Conservation (phyloP, 2,888 invertebrate genomes). For the Rhogogaster chlorosoma region DNA sequence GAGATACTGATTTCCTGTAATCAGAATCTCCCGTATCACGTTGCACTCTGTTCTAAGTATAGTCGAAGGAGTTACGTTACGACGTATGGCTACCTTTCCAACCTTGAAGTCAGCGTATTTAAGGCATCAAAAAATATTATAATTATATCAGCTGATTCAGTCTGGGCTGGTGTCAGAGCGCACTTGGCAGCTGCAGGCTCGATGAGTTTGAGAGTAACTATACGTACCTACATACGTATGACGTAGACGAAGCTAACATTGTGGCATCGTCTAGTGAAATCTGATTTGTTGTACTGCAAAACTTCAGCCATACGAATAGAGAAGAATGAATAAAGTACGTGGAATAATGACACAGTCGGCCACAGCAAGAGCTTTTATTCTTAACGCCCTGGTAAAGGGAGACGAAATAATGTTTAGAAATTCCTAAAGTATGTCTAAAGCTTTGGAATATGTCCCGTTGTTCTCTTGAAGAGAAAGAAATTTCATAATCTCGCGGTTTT, state of each 20-base stretch:
- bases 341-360: neutral
- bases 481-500: neutral
- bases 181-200: conserved; percentile 19
- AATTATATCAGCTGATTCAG: conserved; percentile 38
- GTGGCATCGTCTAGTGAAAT: neutral
- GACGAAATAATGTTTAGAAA: neutral
- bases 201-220: neutral
- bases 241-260: neutral
- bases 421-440: neutral
- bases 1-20: conserved; percentile 39
- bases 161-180: neutral
- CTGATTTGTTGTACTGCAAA: neutral
- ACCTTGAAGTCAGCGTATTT: neutral
- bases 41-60: conserved; percentile 9
- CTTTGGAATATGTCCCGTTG: neutral
- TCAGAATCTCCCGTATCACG: conserved; percentile 28
- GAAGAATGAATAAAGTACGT: neutral
- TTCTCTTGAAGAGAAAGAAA: neutral
- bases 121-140: neutral
- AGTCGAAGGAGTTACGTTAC: neutral
- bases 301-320: neutral
- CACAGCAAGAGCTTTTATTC: neutral
- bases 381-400: neutral
- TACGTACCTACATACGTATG: neutral
- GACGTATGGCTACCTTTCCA: neutral